These are phyloP conservation scores for Nematolebias whitei DNA, from an alignment of 2,113 vertebrate species.

Conservation along the genomic window DNA sequence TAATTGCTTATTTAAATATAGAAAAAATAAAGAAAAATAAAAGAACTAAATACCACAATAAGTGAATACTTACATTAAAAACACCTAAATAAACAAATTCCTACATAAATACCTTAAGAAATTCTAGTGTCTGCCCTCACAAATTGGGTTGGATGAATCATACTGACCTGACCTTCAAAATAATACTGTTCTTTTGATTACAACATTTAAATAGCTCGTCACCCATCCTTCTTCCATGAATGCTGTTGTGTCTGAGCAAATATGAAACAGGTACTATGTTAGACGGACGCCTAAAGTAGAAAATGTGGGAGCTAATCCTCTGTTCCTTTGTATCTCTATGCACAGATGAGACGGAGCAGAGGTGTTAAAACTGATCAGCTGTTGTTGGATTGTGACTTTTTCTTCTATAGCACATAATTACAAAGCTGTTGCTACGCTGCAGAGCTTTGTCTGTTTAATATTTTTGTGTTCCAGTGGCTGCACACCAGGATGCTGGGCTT, in stretches of 20 bases:
- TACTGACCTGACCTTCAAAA: conserved; percentile 24
- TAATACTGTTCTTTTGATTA: conserved; percentile 1
- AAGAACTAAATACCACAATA: too few relatives aligned
- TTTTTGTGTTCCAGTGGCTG: conserved; percentile 31
- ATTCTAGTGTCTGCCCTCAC: too few relatives aligned
- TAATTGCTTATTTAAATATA: too few relatives aligned
- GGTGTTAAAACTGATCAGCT: conserved; percentile 48
- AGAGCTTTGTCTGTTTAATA: conserved; percentile 16
- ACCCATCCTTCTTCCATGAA: not conserved
- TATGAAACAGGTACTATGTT: conserved; percentile 47
- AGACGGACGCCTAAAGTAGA: conserved; percentile 43
- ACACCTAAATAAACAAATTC: too few relatives aligned
- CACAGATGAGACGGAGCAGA: conserved; percentile 34
- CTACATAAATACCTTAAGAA: too few relatives aligned
- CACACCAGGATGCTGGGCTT: conserved; percentile 34
- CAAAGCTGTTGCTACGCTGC: not conserved
- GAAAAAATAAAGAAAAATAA: too few relatives aligned
- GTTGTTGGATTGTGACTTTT: conserved; percentile 32
- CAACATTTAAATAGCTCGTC: conserved; percentile 20
- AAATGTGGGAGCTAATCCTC: conserved; percentile 51
- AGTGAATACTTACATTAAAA: too few relatives aligned
- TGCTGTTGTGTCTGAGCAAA: conserved; percentile 34
- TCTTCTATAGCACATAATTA: conserved; percentile 5
- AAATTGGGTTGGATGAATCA: too few relatives aligned
- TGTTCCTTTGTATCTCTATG: conserved; percentile 27